Evolutionary conservation across 2,113 vertebrate genomes (phyloP), one percentile per base, ranked within the genome.

Genomic region (Astatoreochromis straeleni): DNA sequence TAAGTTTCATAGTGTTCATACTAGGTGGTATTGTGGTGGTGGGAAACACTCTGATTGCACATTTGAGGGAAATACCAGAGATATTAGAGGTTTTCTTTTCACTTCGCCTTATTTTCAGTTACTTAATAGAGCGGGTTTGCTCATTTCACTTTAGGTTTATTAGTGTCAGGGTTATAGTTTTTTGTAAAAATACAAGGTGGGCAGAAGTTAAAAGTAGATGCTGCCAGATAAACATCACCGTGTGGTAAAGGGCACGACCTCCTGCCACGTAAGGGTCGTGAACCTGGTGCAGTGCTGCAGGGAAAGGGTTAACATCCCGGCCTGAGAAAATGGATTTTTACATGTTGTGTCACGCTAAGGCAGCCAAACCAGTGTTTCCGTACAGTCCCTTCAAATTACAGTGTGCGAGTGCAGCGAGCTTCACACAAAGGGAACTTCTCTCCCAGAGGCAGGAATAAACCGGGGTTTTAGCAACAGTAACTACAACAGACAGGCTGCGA

Each of bases 381-480:
- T 93, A 83, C 88, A 84, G 91, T 94, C 88, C 92, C 85, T 91
- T 95, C 85, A 95, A 95, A 94, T 96, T 93, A 95, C 87, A 91
- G 94, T 90, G 85, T 93, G 91, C 19, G 70, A 86, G 87, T 35
- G 86, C 83, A 86, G 82, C 33, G 8, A 73, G 75, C 89, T 84
- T 87, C 88, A 78, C 91, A 93, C 94, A 94, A 93, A 96, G 95
- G 94, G 93, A 96, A 95, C 89, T 89, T 96, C 95, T 94, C 90
- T 95, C 93, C 92, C 91, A 65, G 90, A 85, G 94, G 96, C 94
- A 87, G 90, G 92, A 94, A 92, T 87, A 89, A 89, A 91, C 80
- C 33, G 5, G 53, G 82, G 93, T 96, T 96, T 96, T 97, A 96
- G 96, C 96, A 97, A 97, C 96, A 90, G 96, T 97, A 95, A 96